Conservation (phyloP, 35 echinoderm and acorn worm genomes). For the Amphiura filiformis region DNA sequence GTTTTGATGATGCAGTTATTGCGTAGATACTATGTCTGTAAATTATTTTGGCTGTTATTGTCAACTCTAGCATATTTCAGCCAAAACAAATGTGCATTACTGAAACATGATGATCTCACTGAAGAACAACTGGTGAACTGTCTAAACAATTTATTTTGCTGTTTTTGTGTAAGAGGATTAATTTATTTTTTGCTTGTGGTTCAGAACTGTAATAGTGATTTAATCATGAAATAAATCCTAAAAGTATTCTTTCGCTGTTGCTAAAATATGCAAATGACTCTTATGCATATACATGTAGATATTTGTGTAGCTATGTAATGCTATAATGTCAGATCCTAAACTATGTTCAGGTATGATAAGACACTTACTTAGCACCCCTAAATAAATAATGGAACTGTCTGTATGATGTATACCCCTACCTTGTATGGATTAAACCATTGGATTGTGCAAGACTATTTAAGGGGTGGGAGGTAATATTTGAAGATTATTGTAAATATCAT, state of each 20-base stretch:
- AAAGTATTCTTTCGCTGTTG: too few relatives aligned
- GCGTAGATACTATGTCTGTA: too few relatives aligned
- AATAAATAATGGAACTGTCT: background rate
- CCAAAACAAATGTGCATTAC: too few relatives aligned
- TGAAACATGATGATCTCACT: too few relatives aligned
- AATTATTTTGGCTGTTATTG: too few relatives aligned
- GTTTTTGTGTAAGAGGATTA: background rate
- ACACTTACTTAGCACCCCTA: background rate
- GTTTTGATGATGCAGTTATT: too few relatives aligned
- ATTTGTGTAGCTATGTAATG: background rate
- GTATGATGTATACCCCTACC: slow-evolving; percentile 7
- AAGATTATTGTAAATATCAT: background rate
- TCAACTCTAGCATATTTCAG: too few relatives aligned
- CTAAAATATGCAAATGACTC: too few relatives aligned
- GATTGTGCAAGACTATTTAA: background rate
- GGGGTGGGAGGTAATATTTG: background rate
- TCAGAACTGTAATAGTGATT: background rate
- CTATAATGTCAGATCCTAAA: background rate
- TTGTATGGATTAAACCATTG: background rate
- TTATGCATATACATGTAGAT: background rate
- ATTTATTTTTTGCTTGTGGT: background rate
- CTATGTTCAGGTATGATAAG: background rate
- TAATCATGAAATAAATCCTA: background rate
- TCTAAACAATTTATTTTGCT: background rate
- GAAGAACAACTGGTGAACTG: too few relatives aligned